These are phyloP conservation scores for Cydia splendana DNA, from an alignment of 1,140 invertebrate species.

Conservation along the genomic window DNA sequence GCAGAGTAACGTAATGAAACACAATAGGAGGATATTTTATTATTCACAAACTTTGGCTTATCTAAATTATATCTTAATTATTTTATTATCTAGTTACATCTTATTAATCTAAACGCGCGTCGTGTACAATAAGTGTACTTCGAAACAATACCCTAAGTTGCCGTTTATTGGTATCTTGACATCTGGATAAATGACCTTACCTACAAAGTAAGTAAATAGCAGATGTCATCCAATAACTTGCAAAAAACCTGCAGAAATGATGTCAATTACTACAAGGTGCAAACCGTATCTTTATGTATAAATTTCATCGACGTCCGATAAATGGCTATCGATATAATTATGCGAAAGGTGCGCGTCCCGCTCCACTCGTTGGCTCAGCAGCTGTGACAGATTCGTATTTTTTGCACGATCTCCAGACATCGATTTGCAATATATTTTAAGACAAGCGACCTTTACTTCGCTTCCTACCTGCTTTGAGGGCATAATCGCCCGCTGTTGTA, in stretches of 20 bases:
- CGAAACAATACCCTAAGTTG: no score
- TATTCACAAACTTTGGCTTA: no score
- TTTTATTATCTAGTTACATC: no score
- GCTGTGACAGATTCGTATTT: conserved; percentile 63
- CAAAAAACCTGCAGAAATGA: conserved; percentile 1
- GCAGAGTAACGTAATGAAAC: no score
- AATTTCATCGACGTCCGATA: conserved; percentile 15
- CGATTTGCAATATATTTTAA: conserved; percentile 67
- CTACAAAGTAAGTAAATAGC: not conserved
- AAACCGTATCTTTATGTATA: conserved; percentile 25
- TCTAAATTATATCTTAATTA: no score
- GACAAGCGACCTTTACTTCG: conserved; percentile 42
- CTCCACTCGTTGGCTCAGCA: conserved; percentile 42
- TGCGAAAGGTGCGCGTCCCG: conserved; percentile 11
- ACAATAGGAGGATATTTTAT: no score
- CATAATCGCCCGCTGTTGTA: not conserved
- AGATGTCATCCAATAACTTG: not conserved
- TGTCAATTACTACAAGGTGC: conserved; percentile 22
- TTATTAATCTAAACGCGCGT: no score
- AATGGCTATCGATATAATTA: conserved; percentile 29
- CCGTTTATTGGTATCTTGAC: no score
- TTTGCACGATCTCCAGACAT: conserved; percentile 58
- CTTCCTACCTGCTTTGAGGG: conserved; percentile 25
- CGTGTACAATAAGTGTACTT: no score
- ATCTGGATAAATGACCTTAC: not conserved